A percentile compares a stretch with the other conserved stretches of the same genome.
These are phyloP conservation scores for Tryphoninae sp. DNA, from an alignment of 2,888 invertebrate genomes.

Conservation along the genomic window DNA sequence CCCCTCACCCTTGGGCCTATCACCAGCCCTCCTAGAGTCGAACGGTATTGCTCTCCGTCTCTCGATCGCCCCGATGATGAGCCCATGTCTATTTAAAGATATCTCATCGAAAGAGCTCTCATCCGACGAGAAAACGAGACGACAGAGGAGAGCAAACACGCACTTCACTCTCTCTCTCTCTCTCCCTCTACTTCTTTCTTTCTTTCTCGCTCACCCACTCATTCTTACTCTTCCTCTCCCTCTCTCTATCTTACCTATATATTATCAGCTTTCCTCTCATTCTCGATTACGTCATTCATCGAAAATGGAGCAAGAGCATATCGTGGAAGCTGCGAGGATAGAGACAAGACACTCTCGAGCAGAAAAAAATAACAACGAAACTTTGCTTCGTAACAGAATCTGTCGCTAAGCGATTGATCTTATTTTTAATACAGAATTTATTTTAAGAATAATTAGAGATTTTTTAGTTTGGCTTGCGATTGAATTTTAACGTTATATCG, in stretches of 20 bases:
- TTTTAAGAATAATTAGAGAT: too few species aligned
- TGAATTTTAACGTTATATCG: too few species aligned
- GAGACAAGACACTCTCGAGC: too few species aligned
- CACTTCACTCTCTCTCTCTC: slow-evolving; percentile 15
- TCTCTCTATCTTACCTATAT: too few species aligned
- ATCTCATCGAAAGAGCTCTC: slow-evolving; percentile 56
- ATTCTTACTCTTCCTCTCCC: too few species aligned
- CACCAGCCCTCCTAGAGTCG: background rate
- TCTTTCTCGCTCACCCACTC: too few species aligned
- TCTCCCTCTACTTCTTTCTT: background rate
- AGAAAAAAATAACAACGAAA: too few species aligned
- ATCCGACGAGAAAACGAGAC: background rate
- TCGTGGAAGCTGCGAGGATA: too few species aligned
- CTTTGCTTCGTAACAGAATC: too few species aligned
- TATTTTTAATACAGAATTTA: too few species aligned
- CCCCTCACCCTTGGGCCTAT: background rate
- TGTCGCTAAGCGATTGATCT: too few species aligned
- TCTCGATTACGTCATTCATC: background rate
- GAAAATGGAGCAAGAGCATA: background rate
- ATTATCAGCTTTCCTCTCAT: background rate
- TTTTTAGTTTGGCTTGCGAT: too few species aligned
- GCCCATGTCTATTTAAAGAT: slow-evolving; percentile 65
- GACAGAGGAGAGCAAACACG: slow-evolving; percentile 2
- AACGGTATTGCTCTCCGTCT: slow-evolving; percentile 1
- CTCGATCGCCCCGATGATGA: slow-evolving; percentile 50